Percentiles rank a stretch among this genome's conserved stretches.
Evolutionary conservation across 1,140 invertebrate genomes (phyloP).

Genomic region (Armadillidium nasatum): DNA sequence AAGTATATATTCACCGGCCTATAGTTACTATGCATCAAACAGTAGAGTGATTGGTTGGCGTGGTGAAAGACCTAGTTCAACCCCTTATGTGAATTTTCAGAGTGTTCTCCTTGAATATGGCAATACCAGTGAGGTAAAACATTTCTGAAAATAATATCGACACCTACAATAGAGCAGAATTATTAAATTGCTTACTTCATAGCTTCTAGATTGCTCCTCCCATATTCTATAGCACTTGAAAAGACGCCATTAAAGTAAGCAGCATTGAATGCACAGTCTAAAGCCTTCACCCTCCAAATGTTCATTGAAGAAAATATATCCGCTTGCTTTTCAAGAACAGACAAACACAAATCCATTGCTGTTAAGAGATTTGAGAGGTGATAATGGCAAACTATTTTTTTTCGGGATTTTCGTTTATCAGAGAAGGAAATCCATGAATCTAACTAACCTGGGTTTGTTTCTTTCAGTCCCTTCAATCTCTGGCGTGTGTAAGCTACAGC

Average conservation of each 20-base stretch:
- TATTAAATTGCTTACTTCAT: constrained; percentile 18
- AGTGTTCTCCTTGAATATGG: too few relatives aligned
- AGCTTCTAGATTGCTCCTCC: constrained; percentile 19
- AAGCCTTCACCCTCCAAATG: constrained; percentile 19
- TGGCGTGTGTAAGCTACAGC: constrained; percentile 25
- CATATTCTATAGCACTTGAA: constrained; percentile 15
- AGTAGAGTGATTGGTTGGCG: too few relatives aligned
- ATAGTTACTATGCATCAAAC: too few relatives aligned
- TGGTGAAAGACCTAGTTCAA: too few relatives aligned
- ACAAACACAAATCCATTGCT: neutral
- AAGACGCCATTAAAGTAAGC: constrained; percentile 6
- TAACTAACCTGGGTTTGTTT: constrained; percentile 20
- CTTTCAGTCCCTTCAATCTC: constrained; percentile 22
- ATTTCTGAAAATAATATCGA: too few relatives aligned
- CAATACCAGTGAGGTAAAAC: too few relatives aligned
- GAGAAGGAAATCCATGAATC: neutral
- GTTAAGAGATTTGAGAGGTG: neutral
- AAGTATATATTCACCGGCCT: neutral
- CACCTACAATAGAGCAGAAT: too few relatives aligned
- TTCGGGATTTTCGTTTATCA: too few relatives aligned
- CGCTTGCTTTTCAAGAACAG: constrained; percentile 24
- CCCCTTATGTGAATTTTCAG: too few relatives aligned
- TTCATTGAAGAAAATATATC: constrained; percentile 13
- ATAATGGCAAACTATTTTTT: too few relatives aligned
- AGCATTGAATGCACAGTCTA: constrained; percentile 21